Conservation (phyloP, 2,797 vertebrate species). For the Martes flavigula region DNA sequence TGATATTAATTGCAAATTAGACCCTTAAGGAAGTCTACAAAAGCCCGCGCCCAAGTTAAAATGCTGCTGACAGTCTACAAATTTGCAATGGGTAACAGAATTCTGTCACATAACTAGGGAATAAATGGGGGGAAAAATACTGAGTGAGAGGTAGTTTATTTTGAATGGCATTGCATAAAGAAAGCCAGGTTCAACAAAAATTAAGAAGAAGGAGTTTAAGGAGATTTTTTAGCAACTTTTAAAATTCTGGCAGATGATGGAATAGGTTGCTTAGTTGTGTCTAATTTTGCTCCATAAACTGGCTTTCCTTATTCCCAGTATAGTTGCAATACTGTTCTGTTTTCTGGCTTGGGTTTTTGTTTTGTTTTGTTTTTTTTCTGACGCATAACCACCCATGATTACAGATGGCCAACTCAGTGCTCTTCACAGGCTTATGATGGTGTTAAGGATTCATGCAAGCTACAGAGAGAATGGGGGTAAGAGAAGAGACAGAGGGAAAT, state of each 20-base stretch:
- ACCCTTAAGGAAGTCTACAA: neutral
- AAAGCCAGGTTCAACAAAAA: neutral
- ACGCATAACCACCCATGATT: neutral
- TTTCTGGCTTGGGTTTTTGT: neutral
- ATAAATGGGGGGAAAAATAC: neutral
- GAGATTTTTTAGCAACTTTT: neutral
- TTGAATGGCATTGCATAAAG: neutral
- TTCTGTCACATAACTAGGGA: neutral
- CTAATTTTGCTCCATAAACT: neutral
- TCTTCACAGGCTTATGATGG: neutral
- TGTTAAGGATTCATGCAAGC: neutral
- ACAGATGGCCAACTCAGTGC: neutral
- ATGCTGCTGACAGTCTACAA: neutral
- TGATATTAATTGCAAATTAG: conserved; percentile 37
- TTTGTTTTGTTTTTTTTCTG: neutral
- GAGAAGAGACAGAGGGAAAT: neutral
- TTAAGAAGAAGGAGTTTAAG: neutral
- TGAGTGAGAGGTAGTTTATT: neutral
- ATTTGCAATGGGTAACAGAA: neutral
- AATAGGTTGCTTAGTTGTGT: neutral
- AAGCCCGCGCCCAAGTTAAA: neutral
- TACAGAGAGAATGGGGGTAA: neutral
- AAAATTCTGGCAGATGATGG: neutral
- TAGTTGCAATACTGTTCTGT: neutral
- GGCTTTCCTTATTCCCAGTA: neutral